Percentiles rank a stretch among this genome's conserved stretches.
These are phyloP conservation scores for Metridium senile DNA, from an alignment of 92 coral and sea anemone genomes.

Conservation along the genomic window DNA sequence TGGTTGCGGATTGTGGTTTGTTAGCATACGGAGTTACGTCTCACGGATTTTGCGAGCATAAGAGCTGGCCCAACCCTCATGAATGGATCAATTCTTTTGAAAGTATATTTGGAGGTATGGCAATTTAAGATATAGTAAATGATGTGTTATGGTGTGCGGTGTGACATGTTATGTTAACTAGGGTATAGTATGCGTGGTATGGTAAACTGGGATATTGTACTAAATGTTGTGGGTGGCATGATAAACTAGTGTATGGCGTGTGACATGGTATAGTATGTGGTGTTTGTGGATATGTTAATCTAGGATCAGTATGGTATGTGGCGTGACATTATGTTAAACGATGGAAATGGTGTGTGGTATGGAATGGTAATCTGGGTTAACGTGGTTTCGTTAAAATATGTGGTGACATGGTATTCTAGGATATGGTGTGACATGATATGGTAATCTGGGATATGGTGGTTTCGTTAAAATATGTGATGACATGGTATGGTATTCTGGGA, in stretches of 20 bases:
- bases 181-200: background rate
- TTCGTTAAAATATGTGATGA: too few relatives aligned
- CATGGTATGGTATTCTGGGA: too few relatives aligned
- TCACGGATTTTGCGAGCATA: constrained; percentile 53
- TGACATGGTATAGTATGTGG: background rate
- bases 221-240: too few relatives aligned
- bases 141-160: background rate
- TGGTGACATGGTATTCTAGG: background rate
- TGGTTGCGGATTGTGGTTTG: constrained; percentile 17
- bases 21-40: constrained; percentile 28
- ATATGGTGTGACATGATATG: background rate
- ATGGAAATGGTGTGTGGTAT: background rate
- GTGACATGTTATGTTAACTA: background rate
- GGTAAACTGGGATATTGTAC: background rate
- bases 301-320: background rate
- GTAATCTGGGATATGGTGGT: background rate
- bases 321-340: background rate
- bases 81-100: constrained; percentile 24
- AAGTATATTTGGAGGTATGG: background rate
- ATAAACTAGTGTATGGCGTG: background rate
- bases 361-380: background rate
- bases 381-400: background rate
- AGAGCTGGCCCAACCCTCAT: constrained; percentile 59
- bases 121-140: background rate
- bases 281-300: too few relatives aligned